Base-by-base conservation (phyloP, 2,888 invertebrate species). In the Parelbella ahira region DNA sequence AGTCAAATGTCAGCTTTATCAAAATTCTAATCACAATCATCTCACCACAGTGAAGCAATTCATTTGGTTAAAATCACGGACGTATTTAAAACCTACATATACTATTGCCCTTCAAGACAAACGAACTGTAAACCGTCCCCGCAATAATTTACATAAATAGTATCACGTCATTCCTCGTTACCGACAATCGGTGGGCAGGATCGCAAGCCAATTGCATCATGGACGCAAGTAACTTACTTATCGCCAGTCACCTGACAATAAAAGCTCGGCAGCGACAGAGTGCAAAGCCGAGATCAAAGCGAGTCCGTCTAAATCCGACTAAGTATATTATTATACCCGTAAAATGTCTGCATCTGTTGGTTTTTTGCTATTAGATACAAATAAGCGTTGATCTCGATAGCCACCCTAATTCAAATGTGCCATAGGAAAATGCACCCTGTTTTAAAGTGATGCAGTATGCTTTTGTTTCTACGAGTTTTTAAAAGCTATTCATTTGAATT, bases 261-360 rank as follows among this genome's bases (percentile, higher is more conserved):
- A 58, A 58, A 58, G 48, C 47, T 50, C 49, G 48, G 47, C 43
- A 47, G 50, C 52, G 52, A 49, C 48, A 47, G 49, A 60, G 62
- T 62, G 66, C 63, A 63, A 50, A 58, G 56, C 61, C 56, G 63
- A 79, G 77, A 82, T 87, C 84, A 86, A 86, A 84, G 83, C 62
- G 61, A 62, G 68, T 62, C 74, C 69, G 68, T 69, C 72, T 68
- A 83, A 83, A 81, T 81, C 81, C 79, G 58, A 58, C 75, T 84
- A 84, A 86, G 82, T 73, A 81, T 77, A 76, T 84, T 84, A 86
- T 81, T 79, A 82, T 79, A 82, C 76, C 84, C 83, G 82, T 87
- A 82, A 86, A 87, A 86, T 82, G 79, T 63, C 68, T 84, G 68
- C 86, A 87, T 84, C 86, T 87, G 86, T 79, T 83, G 81, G 68